Percentiles rank a stretch among this genome's conserved stretches.
Conservation (phyloP, 2,113 vertebrate species). For the Otolemur garnettii region DNA sequence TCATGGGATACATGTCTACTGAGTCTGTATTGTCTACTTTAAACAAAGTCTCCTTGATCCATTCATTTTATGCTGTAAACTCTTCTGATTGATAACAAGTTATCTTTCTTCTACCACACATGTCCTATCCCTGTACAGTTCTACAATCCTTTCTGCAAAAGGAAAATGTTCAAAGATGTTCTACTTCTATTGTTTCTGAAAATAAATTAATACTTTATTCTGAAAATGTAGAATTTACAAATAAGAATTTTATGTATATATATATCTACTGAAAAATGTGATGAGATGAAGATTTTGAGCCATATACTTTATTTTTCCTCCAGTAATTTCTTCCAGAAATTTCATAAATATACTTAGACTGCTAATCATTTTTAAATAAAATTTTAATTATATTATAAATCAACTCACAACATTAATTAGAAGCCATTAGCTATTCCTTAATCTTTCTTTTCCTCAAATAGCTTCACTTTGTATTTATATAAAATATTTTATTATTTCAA, state of each 20-base stretch:
- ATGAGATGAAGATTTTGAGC: neutral
- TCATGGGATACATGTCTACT: neutral
- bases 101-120: neutral
- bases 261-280: neutral
- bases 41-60: neutral
- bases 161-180: neutral
- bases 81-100: neutral
- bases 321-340: neutral
- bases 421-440: neutral
- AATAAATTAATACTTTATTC: neutral
- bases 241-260: neutral
- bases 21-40: neutral
- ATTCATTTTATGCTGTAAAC: neutral
- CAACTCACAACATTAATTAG: neutral
- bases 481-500: neutral
- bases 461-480: neutral
- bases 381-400: neutral
- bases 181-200: neutral
- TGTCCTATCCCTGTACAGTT: neutral
- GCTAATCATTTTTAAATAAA: neutral
- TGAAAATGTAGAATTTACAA: neutral
- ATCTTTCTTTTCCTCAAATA: neutral
- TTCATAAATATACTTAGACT: neutral
- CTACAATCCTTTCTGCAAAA: neutral
- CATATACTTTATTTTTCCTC: neutral